Evolutionary conservation across 2,797 vertebrate species (phyloP).

Genomic region (Coregonus sp.): DNA sequence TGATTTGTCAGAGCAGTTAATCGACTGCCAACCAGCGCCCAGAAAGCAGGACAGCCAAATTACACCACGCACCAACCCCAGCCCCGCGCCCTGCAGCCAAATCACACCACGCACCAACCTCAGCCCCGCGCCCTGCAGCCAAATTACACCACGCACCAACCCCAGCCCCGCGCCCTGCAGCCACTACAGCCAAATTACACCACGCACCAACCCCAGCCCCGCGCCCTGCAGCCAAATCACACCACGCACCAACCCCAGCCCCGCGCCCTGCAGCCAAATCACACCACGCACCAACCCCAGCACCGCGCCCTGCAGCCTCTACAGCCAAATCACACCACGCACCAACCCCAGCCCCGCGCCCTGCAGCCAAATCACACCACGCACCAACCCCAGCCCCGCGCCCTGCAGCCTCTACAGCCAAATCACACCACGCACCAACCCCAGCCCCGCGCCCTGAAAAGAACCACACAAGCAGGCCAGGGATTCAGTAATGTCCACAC

Average conservation of each 20-base stretch:
- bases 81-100: neutral
- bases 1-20: constrained; percentile 65
- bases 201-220: too few species aligned
- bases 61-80: constrained; percentile 31
- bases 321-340: too few species aligned
- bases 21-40: constrained; percentile 55
- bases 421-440: constrained; percentile 18
- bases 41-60: constrained; percentile 50
- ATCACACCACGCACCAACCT: too few species aligned
- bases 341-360: too few species aligned
- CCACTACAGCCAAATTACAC: too few species aligned
- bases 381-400: constrained; percentile 27
- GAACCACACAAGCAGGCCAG: neutral
- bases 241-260: neutral
- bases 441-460: neutral
- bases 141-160: neutral
- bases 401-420: neutral
- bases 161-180: too few species aligned
- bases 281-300: too few species aligned
- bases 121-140: neutral
- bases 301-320: too few species aligned
- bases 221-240: neutral
- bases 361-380: constrained; percentile 46
- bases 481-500: neutral
- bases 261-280: too few species aligned